Evolutionary conservation across 2,113 vertebrate species (phyloP).

Genomic region (Malurus cyaneus): DNA sequence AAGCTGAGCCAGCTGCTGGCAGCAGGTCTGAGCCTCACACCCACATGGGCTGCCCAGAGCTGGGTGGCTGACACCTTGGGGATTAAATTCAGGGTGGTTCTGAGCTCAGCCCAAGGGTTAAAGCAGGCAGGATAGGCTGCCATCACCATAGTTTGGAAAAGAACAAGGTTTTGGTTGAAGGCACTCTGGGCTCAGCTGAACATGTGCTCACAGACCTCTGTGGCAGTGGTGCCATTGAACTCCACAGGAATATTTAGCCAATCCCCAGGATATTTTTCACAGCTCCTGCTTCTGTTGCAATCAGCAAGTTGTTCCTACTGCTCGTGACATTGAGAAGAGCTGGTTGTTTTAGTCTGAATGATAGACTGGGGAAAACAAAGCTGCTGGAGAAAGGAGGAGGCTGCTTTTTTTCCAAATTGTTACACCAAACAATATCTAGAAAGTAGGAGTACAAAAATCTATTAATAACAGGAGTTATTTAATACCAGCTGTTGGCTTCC

Average conservation of each 20-base stretch:
- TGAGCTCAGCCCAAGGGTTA: neutral
- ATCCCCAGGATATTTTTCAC: neutral
- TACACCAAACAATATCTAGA: neutral
- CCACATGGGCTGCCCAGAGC: neutral
- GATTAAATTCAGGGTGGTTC: neutral
- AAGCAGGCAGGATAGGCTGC: neutral
- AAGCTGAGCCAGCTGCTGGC: neutral
- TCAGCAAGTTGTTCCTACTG: neutral
- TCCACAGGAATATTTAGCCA: neutral
- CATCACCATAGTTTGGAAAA: neutral
- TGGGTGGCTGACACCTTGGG: neutral
- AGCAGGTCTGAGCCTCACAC: neutral
- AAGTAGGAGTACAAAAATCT: neutral
- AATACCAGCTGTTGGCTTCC: neutral
- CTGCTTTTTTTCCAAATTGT: neutral
- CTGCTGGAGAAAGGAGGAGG: neutral
- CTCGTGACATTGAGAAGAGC: neutral
- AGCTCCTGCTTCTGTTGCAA: neutral
- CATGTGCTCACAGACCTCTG: neutral
- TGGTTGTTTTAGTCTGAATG: neutral
- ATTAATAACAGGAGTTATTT: neutral
- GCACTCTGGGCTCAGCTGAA: neutral
- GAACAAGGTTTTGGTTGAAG: neutral
- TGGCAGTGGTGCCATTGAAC: neutral
- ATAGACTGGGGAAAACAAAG: neutral